Evolutionary conservation across 2,888 invertebrate genomes (phyloP).

Genomic region (Hyposoter dolosus): DNA sequence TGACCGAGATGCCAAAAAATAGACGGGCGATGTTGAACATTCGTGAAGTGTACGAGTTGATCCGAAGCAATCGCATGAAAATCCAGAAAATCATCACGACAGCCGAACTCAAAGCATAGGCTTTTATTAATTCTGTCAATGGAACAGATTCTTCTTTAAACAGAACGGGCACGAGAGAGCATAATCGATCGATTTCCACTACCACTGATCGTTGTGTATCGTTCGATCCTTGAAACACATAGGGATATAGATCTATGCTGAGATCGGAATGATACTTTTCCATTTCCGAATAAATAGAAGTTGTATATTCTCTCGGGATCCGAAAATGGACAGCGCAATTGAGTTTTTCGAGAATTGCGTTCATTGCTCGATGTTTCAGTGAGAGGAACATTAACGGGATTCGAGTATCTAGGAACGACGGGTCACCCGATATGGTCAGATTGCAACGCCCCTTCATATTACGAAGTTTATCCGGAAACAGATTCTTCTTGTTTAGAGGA

Average conservation of each 20-base stretch:
- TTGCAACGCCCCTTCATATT: conserved; percentile 66
- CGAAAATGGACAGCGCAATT: neutral
- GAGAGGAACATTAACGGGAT: conserved; percentile 42
- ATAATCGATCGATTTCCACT: conserved; percentile 44
- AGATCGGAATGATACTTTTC: conserved; percentile 52
- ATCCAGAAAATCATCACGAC: conserved; percentile 46
- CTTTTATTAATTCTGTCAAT: neutral
- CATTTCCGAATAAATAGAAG: neutral
- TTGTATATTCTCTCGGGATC: accelerated
- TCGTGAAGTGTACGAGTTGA: conserved; percentile 47
- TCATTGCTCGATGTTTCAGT: neutral
- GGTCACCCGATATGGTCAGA: conserved; percentile 1
- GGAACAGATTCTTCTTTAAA: neutral
- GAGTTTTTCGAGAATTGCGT: conserved; percentile 38
- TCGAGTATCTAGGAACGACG: too few relatives aligned
- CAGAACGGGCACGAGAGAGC: conserved; percentile 64
- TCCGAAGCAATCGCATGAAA: neutral
- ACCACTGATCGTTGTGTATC: conserved; percentile 28
- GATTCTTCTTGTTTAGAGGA: neutral
- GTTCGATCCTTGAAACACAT: neutral
- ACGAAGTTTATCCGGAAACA: conserved; percentile 69
- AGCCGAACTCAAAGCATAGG: conserved; percentile 20
- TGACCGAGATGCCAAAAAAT: conserved; percentile 55
- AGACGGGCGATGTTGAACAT: conserved; percentile 49
- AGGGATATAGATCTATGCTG: neutral